Evolutionary conservation across 2,797 vertebrate genomes (phyloP), one percentile per base, ranked within the genome.

Genomic region (Pseudotriccus pelzelni): DNA sequence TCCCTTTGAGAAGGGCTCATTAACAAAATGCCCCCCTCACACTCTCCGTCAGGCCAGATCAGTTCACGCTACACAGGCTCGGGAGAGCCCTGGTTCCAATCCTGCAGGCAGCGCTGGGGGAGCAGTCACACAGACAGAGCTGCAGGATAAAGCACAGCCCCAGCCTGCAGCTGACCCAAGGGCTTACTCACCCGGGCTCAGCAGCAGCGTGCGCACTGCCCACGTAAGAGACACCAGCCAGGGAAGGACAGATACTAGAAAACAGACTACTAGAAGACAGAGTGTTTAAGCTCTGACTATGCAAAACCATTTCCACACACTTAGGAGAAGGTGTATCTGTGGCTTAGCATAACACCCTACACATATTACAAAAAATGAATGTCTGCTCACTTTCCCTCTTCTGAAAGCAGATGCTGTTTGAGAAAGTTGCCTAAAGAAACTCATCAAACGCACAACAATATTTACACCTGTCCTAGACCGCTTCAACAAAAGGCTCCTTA

Each of bases 1-100:
- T 90, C 80, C 94, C 90, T 95, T 93, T 92, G 94, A 95, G 91
- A 89, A 96, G 93, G 90, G 95, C 95, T 97, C 95, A 77, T 84
- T 96, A 97, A 96, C 90, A 96, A 96, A 97, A 85, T 78, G 75
- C 93, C 90, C 84, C 74, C 68, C 94, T 69, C 73, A 12, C 70
- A 73, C 56, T 89, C 89, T 67, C 95, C 96, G 97, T 96, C 97
- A 95, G 86, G 82, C 84, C 74, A 39, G 85, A 91, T 91, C 93
- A 88, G 84, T 91, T 91, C 90, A 90, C 56, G 5, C 89, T 30
- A 10, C 52, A 14, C 90, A 84, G 78, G 76, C 68, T 85, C 7
- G 0, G 30, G 81, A 87, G 73, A 70, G 91, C 83, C 2, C 27
- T 6, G 77, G 46, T 30, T 87, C 84, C 78, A 67, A 44, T n/a